Base-by-base conservation (phyloP, 2,113 vertebrate genomes). In the Osmerus mordax region DNA sequence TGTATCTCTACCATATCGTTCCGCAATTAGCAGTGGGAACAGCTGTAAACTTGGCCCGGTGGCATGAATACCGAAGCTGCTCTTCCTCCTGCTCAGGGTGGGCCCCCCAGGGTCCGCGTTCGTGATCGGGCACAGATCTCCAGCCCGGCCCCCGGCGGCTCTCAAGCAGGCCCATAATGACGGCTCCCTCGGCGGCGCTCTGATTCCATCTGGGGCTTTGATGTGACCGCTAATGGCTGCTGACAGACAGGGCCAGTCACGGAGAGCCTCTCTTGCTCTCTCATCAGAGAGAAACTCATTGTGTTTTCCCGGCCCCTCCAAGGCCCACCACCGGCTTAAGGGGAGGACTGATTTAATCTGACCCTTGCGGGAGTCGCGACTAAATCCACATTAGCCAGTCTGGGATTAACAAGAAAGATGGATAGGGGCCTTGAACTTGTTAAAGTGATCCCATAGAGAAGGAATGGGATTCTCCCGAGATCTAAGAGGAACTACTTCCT, bases 141-240 rank as follows among this genome's bases (percentile, higher is more conserved):
- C 79, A 77, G 67, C 70, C 70, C 70, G 81, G 81, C 75, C 74
- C 78, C 21, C 23, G 23, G 23, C 23, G 75, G 77, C 75, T 81
- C 82, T 88, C 79, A 79, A 77, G 75, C 83, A 82, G 81, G 65
- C 75, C 74, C 72, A 72, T 88, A 87, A 91, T 83, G 83, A 78
- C 79, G 77, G 71, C 80, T 84, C 84, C 8, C 36, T 86, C 78
- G 79, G 83, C 83, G 80, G 86, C 75, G 75, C 83, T 56, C 66
- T 87, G 85, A 88, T 91, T 87, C 84, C 81, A 84, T 89, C 84
- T 83, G 84, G 75, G 75, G 23, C 86, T 90, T 87, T 89, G 85
- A 90, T 89, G 84, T 87, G 79, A 79, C 81, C 76, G 52, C 76
- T 90, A 89, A 91, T 90, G 77, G 84, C 86, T 77, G 72, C 81